These are phyloP conservation scores for Oryzias javanicus DNA, from an alignment of 2,113 vertebrate genomes.

Conservation along the genomic window DNA sequence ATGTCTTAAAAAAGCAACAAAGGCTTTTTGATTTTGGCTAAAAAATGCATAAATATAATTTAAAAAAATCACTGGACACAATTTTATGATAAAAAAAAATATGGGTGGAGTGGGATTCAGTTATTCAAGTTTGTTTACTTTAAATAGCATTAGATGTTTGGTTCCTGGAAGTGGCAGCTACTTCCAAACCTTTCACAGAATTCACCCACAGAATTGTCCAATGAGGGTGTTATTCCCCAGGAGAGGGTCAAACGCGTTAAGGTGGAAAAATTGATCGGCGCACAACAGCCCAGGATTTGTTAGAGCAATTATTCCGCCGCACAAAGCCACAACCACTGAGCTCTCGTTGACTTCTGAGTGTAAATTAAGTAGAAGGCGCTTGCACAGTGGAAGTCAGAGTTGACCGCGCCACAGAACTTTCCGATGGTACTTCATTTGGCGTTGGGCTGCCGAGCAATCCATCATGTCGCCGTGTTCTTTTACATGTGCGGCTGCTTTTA, in stretches of 20 bases:
- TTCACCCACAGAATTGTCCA: neutral
- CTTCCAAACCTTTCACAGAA: neutral
- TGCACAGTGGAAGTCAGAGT: constrained; percentile 8
- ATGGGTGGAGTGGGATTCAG: no score
- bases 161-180: neutral
- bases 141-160: no score
- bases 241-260: constrained; percentile 3
- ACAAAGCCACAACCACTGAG: neutral
- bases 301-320: neutral
- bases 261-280: constrained; percentile 4
- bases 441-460: constrained; percentile 36
- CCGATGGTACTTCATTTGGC: constrained; percentile 28
- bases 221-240: neutral
- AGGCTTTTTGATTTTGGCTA: no score
- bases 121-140: no score
- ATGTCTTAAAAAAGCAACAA: no score
- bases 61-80: no score
- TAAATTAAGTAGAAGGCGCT: constrained; percentile 5
- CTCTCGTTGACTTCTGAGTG: constrained; percentile 4
- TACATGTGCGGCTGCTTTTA: constrained; percentile 39
- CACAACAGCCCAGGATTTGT: constrained; percentile 3
- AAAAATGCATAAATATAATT: no score
- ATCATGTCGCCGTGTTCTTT: constrained; percentile 40
- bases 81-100: no score
- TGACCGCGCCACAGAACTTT: constrained; percentile 14